Evolutionary conservation across 92 coral and sea anemone species (phyloP).

Genomic region (Zoanthus gigantus): DNA sequence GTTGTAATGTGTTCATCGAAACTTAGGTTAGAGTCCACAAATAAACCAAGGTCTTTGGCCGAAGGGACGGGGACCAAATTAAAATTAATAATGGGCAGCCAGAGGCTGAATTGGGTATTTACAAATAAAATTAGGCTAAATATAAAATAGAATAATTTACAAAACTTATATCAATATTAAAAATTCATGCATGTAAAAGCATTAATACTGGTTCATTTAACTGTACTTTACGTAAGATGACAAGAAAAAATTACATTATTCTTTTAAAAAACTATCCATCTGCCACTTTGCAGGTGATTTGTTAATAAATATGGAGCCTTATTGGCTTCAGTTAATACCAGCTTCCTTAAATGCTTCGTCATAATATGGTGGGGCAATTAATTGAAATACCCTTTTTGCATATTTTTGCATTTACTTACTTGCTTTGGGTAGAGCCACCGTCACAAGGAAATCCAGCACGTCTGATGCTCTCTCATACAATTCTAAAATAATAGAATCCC

Average conservation of each 20-base stretch:
- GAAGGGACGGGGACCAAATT: no score
- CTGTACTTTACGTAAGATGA: constrained; percentile 1
- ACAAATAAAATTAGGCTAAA: not conserved
- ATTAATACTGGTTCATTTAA: not conserved
- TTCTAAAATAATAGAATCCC: constrained; percentile 53
- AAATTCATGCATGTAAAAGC: not conserved
- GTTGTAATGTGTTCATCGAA: no score
- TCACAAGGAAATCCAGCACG: constrained; percentile 62
- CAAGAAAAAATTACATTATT: not conserved
- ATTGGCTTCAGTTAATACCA: constrained; percentile 28
- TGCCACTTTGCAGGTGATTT: constrained; percentile 1
- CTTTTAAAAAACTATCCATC: constrained; percentile 3
- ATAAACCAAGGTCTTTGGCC: no score
- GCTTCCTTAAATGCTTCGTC: constrained; percentile 16
- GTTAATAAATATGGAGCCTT: constrained; percentile 1
- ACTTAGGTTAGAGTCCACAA: no score
- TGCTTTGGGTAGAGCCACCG: constrained; percentile 64
- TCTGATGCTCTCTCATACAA: constrained; percentile 74
- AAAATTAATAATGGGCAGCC: not conserved
- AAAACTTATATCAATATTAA: not conserved
- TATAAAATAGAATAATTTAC: not conserved
- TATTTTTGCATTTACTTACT: constrained; percentile 21
- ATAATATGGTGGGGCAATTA: not conserved
- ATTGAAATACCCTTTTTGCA: not conserved
- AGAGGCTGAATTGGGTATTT: constrained; percentile 5